Conservation (phyloP, 2,113 vertebrate species). For the Salvelinus sp. region DNA sequence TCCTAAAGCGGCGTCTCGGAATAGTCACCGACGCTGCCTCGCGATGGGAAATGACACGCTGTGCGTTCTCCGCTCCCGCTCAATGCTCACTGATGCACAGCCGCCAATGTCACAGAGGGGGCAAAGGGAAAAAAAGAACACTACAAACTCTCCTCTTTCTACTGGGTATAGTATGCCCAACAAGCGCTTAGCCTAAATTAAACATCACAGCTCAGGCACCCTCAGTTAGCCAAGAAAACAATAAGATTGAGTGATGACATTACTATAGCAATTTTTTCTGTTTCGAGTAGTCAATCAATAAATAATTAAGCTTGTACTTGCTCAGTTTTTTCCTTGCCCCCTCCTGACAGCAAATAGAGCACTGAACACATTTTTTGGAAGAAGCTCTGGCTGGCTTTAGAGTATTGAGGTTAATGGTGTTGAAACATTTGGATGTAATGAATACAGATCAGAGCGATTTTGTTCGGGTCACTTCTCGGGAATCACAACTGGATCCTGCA, state of each 20-base stretch:
- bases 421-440: slow-evolving; percentile 68
- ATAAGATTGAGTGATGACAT: slow-evolving; percentile 23
- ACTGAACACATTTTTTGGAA: slow-evolving; percentile 32
- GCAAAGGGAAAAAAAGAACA: slow-evolving; percentile 19
- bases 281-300: slow-evolving; percentile 39
- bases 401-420: slow-evolving; percentile 64
- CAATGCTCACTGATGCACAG: slow-evolving; percentile 35
- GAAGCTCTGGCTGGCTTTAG: slow-evolving; percentile 47
- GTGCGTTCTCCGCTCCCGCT: slow-evolving; percentile 47
- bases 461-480: slow-evolving; percentile 66
- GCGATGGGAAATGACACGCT: slow-evolving; percentile 62
- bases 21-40: slow-evolving; percentile 46
- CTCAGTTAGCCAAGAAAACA: slow-evolving; percentile 22
- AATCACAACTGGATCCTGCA: slow-evolving; percentile 60
- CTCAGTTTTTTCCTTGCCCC: not conserved
- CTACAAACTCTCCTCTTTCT: slow-evolving; percentile 15
- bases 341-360: slow-evolving; percentile 18
- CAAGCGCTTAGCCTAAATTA: slow-evolving; percentile 50
- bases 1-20: slow-evolving; percentile 53
- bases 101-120: slow-evolving; percentile 44
- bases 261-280: slow-evolving; percentile 1
- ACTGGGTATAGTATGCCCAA: slow-evolving; percentile 39
- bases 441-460: slow-evolving; percentile 64
- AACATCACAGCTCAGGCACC: slow-evolving; percentile 35
- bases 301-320: slow-evolving; percentile 42